A percentile compares a stretch with the other conserved stretches of the same genome.
These are phyloP conservation scores for Xyrauchen texanus DNA, from an alignment of 2,113 vertebrate species.

Conservation along the genomic window DNA sequence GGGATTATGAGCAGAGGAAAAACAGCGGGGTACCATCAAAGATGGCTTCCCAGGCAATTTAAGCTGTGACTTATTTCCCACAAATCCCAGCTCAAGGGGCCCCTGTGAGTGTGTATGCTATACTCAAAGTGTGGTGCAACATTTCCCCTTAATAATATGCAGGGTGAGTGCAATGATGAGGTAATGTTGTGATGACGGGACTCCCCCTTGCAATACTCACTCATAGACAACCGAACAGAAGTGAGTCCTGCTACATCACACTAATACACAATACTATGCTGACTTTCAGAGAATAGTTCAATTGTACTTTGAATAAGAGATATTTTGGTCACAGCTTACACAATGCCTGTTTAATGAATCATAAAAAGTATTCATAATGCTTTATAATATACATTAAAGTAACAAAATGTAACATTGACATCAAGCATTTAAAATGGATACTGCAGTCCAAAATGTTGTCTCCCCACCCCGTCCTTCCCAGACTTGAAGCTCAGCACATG, in stretches of 20 bases:
- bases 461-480: too few relatives aligned
- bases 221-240: conserved; percentile 20
- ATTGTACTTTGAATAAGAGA: too few relatives aligned
- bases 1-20: conserved; percentile 74
- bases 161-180: conserved; percentile 77
- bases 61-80: conserved; percentile 78
- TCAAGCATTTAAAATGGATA: too few relatives aligned
- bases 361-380: too few relatives aligned
- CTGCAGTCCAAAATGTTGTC: too few relatives aligned
- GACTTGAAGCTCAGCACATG: too few relatives aligned
- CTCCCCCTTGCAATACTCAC: conserved; percentile 68
- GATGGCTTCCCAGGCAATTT: conserved; percentile 78
- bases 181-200: conserved; percentile 78
- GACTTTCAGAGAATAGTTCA: too few relatives aligned
- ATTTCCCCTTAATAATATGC: conserved; percentile 80
- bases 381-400: too few relatives aligned
- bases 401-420: too few relatives aligned
- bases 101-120: conserved; percentile 52
- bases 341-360: too few relatives aligned
- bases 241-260: background rate
- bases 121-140: conserved; percentile 71
- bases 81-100: conserved; percentile 65
- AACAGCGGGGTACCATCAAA: conserved; percentile 77
- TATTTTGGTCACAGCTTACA: too few relatives aligned
- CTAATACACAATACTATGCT: background rate